Evolutionary conservation across 2,797 vertebrate genomes (phyloP).

Genomic region (Avahi laniger): DNA sequence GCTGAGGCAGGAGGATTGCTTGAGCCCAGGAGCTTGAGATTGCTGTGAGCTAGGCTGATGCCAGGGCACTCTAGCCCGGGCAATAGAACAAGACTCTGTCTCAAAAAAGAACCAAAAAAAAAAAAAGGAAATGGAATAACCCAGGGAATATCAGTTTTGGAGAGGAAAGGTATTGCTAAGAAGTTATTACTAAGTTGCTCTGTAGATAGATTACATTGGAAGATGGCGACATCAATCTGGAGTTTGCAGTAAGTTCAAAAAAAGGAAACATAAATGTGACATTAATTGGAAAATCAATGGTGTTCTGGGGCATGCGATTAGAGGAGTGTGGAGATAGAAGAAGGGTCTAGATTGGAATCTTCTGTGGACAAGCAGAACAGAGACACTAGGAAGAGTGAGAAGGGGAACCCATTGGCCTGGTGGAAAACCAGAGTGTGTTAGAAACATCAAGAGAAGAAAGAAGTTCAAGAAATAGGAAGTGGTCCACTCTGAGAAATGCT

Average conservation of each 20-base stretch:
- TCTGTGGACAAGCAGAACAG: neutral
- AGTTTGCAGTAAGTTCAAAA: neutral
- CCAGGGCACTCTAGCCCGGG: no score
- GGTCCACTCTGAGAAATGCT: neutral
- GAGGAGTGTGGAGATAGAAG: no score
- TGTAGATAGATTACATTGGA: neutral
- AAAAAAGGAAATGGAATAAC: no score
- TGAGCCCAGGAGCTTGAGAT: no score
- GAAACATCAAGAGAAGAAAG: neutral
- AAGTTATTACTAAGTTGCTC: neutral
- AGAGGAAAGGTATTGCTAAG: neutral
- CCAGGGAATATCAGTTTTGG: neutral
- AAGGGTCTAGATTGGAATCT: neutral
- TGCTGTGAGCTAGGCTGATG: no score
- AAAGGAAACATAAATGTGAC: neutral
- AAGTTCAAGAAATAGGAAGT: neutral
- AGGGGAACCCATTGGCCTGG: fast-evolving
- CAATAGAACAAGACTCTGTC: no score
- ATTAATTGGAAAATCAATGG: neutral
- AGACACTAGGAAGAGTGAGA: neutral
- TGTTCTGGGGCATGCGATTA: neutral
- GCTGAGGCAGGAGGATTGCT: no score
- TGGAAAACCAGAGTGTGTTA: neutral
- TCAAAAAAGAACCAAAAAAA: no score
- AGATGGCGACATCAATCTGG: neutral